Conservation (phyloP, 2,888 invertebrate genomes). For the Nemoura dubitans region DNA sequence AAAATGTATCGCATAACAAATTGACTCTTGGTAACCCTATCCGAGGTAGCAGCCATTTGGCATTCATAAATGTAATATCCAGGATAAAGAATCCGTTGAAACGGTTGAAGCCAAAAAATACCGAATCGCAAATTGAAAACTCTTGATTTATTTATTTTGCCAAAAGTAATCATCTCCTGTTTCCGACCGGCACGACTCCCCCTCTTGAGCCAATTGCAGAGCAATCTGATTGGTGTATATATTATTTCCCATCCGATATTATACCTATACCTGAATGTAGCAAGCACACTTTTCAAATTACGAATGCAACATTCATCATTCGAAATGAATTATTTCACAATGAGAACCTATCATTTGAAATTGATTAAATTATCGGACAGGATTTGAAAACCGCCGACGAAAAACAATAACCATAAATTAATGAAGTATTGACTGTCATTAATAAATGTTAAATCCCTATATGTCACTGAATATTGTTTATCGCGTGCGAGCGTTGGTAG, state of each 20-base stretch:
- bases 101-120: too few relatives aligned
- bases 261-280: background rate
- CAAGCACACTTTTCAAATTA: constrained; percentile 15
- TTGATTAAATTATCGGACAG: constrained; percentile 31
- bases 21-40: too few relatives aligned
- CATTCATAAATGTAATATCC: too few relatives aligned
- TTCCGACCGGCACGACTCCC: background rate
- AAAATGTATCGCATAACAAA: too few relatives aligned
- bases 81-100: too few relatives aligned
- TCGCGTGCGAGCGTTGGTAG: background rate
- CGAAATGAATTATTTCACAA: background rate
- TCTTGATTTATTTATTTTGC: background rate
- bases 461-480: constrained; percentile 8
- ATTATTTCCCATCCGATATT: background rate
- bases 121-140: background rate
- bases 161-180: background rate
- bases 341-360: constrained; percentile 26
- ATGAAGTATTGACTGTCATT: constrained; percentile 18
- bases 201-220: background rate
- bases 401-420: constrained; percentile 37
- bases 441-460: constrained; percentile 27
- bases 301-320: background rate
- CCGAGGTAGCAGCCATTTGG: too few relatives aligned
- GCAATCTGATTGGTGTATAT: background rate
- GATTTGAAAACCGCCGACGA: constrained; percentile 2